phyloP scores from a whole-genome alignment of 2,888 invertebrate species.

The Lepeophtheirus nordmannii region DNA sequence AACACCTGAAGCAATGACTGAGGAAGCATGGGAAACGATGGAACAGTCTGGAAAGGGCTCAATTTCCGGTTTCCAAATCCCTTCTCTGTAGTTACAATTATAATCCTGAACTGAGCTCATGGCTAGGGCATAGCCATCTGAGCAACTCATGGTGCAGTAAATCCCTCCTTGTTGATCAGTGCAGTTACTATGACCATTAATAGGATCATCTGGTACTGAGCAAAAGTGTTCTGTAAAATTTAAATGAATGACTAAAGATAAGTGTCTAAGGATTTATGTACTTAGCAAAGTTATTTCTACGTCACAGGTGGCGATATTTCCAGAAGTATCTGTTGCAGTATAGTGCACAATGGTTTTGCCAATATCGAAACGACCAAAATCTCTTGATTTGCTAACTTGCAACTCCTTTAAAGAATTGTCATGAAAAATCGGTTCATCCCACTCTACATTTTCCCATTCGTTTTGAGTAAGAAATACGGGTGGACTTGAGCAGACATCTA shows the following conservation, averaged over 20 bases:
- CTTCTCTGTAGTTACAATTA: constrained; percentile 35
- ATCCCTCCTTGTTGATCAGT: constrained; percentile 35
- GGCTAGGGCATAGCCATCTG: constrained; percentile 46
- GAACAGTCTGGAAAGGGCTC: constrained; percentile 44
- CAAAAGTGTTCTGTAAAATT: constrained; percentile 35
- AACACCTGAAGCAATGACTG: constrained; percentile 19
- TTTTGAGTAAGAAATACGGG: constrained; percentile 35
- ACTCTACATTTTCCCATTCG: constrained; percentile 38
- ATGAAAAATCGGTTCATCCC: constrained; percentile 44
- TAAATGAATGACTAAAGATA: background rate
- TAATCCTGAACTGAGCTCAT: constrained; percentile 35
- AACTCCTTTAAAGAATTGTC: constrained; percentile 42
- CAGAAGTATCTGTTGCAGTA: constrained; percentile 42
- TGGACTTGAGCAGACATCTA: constrained; percentile 46
- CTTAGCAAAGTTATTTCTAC: constrained; percentile 47
- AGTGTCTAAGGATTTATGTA: constrained; percentile 29
- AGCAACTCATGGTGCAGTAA: constrained; percentile 44
- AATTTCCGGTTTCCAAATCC: constrained; percentile 34
- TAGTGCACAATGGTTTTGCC: constrained; percentile 45
- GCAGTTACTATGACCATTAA: constrained; percentile 40
- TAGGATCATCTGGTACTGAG: constrained; percentile 36
- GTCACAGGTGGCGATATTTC: constrained; percentile 44
- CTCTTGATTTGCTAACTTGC: constrained; percentile 33
- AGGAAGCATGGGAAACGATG: constrained; percentile 27
- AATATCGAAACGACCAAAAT: constrained; percentile 38